These are phyloP conservation scores for Seira musarum DNA, from an alignment of 2,888 invertebrate genomes.

Conservation along the genomic window DNA sequence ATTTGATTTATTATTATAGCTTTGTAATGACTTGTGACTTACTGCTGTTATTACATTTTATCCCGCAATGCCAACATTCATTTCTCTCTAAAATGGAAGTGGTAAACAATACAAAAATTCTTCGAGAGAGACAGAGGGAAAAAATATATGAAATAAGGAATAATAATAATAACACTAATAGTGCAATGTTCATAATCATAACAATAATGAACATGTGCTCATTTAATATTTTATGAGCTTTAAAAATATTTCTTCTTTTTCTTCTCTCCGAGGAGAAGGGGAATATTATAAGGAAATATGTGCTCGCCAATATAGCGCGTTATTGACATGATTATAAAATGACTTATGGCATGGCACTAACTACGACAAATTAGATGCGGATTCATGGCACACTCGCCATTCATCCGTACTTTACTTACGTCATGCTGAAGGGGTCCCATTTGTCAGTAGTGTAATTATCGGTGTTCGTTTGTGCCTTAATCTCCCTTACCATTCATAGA, in stretches of 20 bases:
- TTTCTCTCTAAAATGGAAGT: conserved; percentile 49
- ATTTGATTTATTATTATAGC: conserved; percentile 60
- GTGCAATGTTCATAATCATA: not conserved
- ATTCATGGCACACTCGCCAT: conserved; percentile 16
- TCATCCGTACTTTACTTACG: not conserved
- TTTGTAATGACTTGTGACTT: conserved; percentile 60
- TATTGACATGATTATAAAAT: conserved; percentile 58
- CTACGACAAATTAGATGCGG: conserved; percentile 55
- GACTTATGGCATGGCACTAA: conserved; percentile 55
- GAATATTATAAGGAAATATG: not conserved
- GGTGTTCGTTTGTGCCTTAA: no score
- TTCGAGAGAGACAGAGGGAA: not conserved
- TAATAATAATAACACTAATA: conserved; percentile 39
- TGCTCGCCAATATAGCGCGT: conserved; percentile 26
- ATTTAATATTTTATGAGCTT: conserved; percentile 7
- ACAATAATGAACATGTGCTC: not conserved
- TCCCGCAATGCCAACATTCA: conserved; percentile 59
- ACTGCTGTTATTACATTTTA: conserved; percentile 60
- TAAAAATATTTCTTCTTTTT: conserved; percentile 1
- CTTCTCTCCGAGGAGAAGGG: no score
- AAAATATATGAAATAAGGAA: conserved; percentile 16
- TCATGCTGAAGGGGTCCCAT: not conserved
- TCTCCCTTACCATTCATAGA: no score
- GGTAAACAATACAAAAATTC: conserved; percentile 36
- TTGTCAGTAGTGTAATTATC: not conserved